phyloP scores from a whole-genome alignment of 2,888 invertebrate species.

The Aphidoletes aphidimyza region DNA sequence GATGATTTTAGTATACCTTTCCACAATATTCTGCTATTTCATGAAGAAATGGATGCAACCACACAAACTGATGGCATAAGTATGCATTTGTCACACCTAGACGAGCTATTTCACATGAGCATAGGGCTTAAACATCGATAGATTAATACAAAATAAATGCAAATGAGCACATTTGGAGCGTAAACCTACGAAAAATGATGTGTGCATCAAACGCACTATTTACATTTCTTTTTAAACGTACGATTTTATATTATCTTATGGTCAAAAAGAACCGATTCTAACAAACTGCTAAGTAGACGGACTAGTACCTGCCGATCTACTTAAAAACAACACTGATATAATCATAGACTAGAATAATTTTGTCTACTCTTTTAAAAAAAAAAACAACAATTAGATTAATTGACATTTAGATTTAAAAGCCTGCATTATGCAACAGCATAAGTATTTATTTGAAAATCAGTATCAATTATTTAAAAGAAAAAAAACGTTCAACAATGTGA shows the following conservation, averaged over 20 bases:
- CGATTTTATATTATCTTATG: background rate
- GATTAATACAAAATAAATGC: background rate
- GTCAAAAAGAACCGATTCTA: background rate
- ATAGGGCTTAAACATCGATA: background rate
- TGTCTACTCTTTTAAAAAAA: background rate
- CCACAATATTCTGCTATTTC: slow-evolving; percentile 91
- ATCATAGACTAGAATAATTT: background rate
- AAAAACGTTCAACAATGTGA: background rate
- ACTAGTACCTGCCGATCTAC: background rate
- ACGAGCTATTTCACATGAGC: background rate
- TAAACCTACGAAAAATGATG: no score
- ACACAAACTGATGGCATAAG: slow-evolving; percentile 74
- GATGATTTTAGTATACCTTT: slow-evolving; percentile 87
- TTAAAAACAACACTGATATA: slow-evolving; percentile 21
- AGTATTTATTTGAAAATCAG: slow-evolving; percentile 37
- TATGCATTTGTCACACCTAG: background rate
- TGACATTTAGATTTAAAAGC: background rate
- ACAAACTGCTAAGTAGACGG: slow-evolving; percentile 15
- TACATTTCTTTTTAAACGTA: background rate
- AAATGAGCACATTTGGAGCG: background rate
- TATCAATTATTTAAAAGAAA: background rate
- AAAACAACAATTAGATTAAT: background rate
- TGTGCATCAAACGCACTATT: background rate
- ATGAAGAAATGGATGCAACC: slow-evolving; percentile 92
- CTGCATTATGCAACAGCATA: slow-evolving; percentile 1